Evolutionary conservation across 1,140 invertebrate genomes (phyloP).

Genomic region (Aphidius gifuensis): DNA sequence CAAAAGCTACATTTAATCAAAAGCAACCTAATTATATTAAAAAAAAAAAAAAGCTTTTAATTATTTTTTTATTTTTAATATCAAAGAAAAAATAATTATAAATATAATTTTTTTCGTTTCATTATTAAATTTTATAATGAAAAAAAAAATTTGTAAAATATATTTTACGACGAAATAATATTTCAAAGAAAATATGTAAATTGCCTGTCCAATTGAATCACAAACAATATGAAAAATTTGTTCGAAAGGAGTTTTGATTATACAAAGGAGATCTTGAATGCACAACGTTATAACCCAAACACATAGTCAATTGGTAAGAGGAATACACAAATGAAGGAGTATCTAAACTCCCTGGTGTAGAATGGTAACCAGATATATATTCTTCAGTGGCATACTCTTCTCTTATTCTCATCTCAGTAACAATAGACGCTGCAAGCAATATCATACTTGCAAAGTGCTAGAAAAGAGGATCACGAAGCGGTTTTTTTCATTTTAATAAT

Average conservation of each 20-base stretch:
- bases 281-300: conserved; percentile 18
- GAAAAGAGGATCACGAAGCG: conserved; percentile 33
- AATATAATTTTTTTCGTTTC: too few species aligned
- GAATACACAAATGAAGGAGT: too few species aligned
- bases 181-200: conserved; percentile 50
- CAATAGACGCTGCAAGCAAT: conserved; percentile 7
- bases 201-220: conserved; percentile 54
- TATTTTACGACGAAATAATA: conserved; percentile 35
- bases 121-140: not conserved
- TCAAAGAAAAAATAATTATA: too few species aligned
- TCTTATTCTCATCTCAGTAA: not conserved
- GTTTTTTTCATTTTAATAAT: conserved; percentile 1
- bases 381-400: conserved; percentile 40
- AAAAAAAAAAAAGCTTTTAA: too few species aligned
- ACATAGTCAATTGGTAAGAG: conserved; percentile 10
- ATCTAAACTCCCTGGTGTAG: too few species aligned
- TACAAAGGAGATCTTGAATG: conserved; percentile 45
- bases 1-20: too few species aligned
- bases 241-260: conserved; percentile 52
- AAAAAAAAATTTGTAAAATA: not conserved
- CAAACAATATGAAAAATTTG: conserved; percentile 55
- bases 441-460: conserved; percentile 48
- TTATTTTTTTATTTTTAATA: too few species aligned
- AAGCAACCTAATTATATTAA: too few species aligned
- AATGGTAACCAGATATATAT: not conserved